phyloP scores from a whole-genome alignment of 2,113 vertebrate species.

The Hemichromis elongatus region DNA sequence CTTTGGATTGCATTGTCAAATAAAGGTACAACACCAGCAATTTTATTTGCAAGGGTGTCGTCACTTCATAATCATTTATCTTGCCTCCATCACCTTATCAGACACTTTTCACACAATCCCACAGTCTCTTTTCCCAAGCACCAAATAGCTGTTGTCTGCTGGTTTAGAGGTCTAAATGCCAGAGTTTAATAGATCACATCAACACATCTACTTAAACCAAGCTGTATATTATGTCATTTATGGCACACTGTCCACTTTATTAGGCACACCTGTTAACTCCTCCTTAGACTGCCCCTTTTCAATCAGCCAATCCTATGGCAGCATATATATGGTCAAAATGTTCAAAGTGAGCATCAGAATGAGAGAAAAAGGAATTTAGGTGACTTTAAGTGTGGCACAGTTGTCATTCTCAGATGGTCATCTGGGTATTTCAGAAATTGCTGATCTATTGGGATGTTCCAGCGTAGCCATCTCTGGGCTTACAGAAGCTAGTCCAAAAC shows the following conservation, averaged over 20 bases:
- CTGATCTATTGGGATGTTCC: not conserved
- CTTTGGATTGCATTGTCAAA: not conserved
- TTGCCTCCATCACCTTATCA: not conserved
- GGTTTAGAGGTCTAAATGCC: not conserved
- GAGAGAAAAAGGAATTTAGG: not conserved
- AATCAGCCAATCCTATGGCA: not conserved
- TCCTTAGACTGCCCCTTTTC: not conserved
- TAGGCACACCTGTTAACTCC: not conserved
- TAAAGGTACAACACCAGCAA: not conserved
- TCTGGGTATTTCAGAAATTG: not conserved
- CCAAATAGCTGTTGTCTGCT: not conserved
- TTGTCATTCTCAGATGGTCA: not conserved
- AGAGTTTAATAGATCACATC: not conserved
- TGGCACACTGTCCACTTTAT: not conserved
- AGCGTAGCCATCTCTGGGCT: not conserved
- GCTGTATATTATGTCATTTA: not conserved
- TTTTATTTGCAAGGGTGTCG: not conserved
- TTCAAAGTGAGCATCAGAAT: not conserved
- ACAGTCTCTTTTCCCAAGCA: not conserved
- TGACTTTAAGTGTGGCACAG: not conserved
- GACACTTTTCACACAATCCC: not conserved
- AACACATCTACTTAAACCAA: not conserved
- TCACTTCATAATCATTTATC: not conserved
- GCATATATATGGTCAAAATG: not conserved
- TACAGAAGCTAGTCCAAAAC: not conserved